Evolutionary conservation across 1,140 invertebrate species (phyloP), one percentile per base, ranked within the genome.

Genomic region (Diabrotica virgifera): DNA sequence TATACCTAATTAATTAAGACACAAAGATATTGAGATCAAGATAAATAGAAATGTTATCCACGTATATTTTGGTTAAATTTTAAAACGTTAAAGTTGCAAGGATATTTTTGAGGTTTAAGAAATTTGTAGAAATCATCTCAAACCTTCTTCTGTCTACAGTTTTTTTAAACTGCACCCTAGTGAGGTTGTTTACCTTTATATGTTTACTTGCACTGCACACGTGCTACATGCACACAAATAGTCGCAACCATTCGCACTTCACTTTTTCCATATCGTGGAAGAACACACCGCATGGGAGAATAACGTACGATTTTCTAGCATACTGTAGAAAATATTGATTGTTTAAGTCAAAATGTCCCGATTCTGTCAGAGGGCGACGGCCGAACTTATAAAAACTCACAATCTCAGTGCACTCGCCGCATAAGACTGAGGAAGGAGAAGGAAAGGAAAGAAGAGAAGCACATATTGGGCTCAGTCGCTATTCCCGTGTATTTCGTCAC

Each of bases 151-250:
- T 24, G 24, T 24, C 24, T 24, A 24, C 24, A 24, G 24, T 24
- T 24, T 24, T 24, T 24, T 24, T 24, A 24, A 24, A 24, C 24
- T 24, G 24, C 24, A 24, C 24, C 24, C 4, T 24, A 24, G 24
- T 46, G 65, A 59, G 67, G 67, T 66, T 69, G 62, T 69, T 69
- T 69, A 69, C 68, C 68, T 69, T 55, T 37, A 11, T 35, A 36
- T 68, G 67, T 68, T 68, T 68, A 68, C 67, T 63, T 68, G 59
- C 36, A 37, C 64, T 50, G 6, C 13, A 67, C 68, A 70, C 68
- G 68, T 66, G 65, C 68, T 62, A 46, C 6, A 51, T 63, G 5
- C 52, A 67, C 65, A 35, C 51, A 67, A 67, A 67, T 56, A 60
- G 51, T 14, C 14, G 7, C 38, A 50, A 66, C 50, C 37, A 46